Base-by-base conservation (phyloP, 2,888 invertebrate genomes). In the Diarsia dahlii region DNA sequence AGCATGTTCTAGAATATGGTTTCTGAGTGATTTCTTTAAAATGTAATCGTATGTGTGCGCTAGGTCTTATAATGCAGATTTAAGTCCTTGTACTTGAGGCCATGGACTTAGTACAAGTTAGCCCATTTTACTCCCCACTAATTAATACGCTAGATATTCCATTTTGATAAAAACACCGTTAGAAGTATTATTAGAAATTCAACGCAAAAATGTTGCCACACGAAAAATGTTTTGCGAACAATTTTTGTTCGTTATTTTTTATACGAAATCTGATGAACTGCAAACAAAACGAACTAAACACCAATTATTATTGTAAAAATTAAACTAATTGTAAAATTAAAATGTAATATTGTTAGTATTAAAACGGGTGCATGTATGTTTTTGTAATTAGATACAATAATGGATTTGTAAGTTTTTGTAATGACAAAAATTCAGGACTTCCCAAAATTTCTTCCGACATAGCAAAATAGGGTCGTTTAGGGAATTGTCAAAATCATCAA, bases 321-420 rank as follows among this genome's bases (percentile, higher is more conserved):
- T n/a, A 48, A 67, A 52, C 5, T n/a, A 13, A 45, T 23, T 50
- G 23, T 28, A 46, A 15, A 63, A 63, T 63, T 34, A 18, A 15
- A 65, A 48, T 79, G 52, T 60, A 71, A 54, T 60, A 34, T 71
- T 71, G 13, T 45, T 83, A 64, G 71, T 71, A 66, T 68, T 83
- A 84, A 84, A 87, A 68, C 54, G 72, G 75, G 71, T 76, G 80
- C 74, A 74, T 75, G 70, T 83, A 83, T 71, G 18, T 64, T 85
- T 82, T 87, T 85, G 63, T 85, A 85, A 77, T 87, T 85, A 76
- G 86, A 87, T 77, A 87, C 75, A 77, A 77, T 82, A 87, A 84
- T 78, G 70, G 18, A 82, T 85, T 87, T 87, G 62, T 79, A 87
- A 77, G 56, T 65, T 83, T 83, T 86, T 80, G 52, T 74, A 74